Evolutionary conservation across 1,140 invertebrate species (phyloP), one percentile per base, ranked within the genome.

Genomic region (Anastrepha obliqua): DNA sequence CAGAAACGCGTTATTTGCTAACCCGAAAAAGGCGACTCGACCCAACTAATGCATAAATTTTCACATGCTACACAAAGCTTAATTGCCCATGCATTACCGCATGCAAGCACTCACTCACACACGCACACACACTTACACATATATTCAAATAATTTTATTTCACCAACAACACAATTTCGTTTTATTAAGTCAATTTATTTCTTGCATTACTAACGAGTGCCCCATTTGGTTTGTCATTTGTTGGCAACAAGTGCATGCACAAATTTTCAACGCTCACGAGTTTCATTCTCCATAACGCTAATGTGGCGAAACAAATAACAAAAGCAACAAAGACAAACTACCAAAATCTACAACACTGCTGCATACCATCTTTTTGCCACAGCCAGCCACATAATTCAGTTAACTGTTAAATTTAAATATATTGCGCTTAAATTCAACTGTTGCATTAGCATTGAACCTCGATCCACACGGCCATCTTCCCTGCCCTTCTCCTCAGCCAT

Each of bases 351-450:
- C 39, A 62, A 7, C 74, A 81, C 44, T 29, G 17, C 47, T 29
- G 9, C 20, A 51, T 29, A 51, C 13, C 74, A 51, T 8, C 9
- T 81, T 81, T 81, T 20, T 51, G 1, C 15, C 51, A 17, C 74
- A 44, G 17, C 55, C 51, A 81, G 47, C 7, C 74, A 42, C 51
- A 81, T 81, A 81, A 81, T 81, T 81, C 74, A 81, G 74, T 42
- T 81, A 81, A 81, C 74, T 81, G 74, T 81, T 55, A 81, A 81
- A 81, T 81, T 81, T 81, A 81, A 81, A 81, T 81, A 81, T 20
- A 81, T 58, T 51, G 20, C 17, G 74, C 74, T 81, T 81, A 81
- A 81, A 81, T 81, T 81, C 74, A 81, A 81, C 44, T 74, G 67
- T 47, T 74, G 47, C 44, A 29, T 62, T 62, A 17, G 60, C 60